These are phyloP conservation scores for Syritta pipiens DNA, from an alignment of 2,888 invertebrate genomes.

Conservation along the genomic window DNA sequence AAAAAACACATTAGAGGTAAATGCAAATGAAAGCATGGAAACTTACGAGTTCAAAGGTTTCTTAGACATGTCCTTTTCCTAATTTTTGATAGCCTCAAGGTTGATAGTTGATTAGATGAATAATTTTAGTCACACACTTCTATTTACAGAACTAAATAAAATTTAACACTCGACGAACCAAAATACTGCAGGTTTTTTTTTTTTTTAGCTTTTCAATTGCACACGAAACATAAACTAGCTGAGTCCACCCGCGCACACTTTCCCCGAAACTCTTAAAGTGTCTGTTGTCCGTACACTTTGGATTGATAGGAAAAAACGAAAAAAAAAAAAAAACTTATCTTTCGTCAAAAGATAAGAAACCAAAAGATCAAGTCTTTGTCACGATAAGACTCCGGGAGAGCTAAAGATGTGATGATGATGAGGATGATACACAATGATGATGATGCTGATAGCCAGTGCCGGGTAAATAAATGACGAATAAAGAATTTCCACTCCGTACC, in stretches of 20 bases:
- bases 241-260: conserved; percentile 25
- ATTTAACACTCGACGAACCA: no score
- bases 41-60: no score
- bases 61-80: no score
- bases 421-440: conserved; percentile 20
- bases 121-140: no score
- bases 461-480: conserved; percentile 10
- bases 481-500: conserved; percentile 36
- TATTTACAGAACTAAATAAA: no score
- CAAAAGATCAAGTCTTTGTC: conserved; percentile 11
- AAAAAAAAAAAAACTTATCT: conserved; percentile 27
- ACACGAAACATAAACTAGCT: conserved; percentile 47
- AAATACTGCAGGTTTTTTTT: neutral
- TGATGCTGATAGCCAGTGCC: neutral
- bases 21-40: neutral
- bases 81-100: no score
- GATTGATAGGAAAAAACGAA: neutral
- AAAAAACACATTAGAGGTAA: no score
- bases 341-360: conserved; percentile 15
- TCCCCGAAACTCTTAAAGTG: conserved; percentile 17
- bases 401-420: conserved; percentile 7
- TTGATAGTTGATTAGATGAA: no score
- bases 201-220: conserved; percentile 27
- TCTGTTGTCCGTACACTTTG: no score
- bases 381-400: conserved; percentile 27